These are phyloP conservation scores for Carterocephalus palaemon DNA, from an alignment of 2,888 invertebrate genomes.

Conservation along the genomic window DNA sequence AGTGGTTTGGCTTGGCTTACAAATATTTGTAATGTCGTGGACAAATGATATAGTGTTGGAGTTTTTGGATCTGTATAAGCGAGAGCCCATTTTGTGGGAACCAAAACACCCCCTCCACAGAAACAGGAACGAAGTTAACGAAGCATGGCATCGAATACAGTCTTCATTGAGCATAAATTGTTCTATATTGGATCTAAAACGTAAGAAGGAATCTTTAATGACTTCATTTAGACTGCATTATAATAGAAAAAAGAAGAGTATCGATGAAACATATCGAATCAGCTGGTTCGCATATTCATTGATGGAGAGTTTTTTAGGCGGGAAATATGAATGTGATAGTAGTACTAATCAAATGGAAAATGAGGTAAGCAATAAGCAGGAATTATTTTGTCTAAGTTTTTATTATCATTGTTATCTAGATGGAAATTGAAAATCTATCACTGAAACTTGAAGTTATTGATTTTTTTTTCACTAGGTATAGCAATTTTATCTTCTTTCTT, in stretches of 20 bases:
- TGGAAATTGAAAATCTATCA: no score
- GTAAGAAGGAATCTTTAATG: conserved; percentile 71
- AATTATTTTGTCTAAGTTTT: no score
- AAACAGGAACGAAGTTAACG: conserved; percentile 55
- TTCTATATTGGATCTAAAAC: conserved; percentile 59
- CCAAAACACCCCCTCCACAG: conserved; percentile 58
- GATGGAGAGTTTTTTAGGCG: conserved; percentile 69
- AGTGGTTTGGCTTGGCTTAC: conserved; percentile 19
- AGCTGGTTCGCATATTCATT: conserved; percentile 65
- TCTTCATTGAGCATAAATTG: conserved; percentile 48
- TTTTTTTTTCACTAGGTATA: no score
- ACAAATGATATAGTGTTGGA: conserved; percentile 58
- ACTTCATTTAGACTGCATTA: conserved; percentile 61
- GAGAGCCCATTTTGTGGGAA: conserved; percentile 64
- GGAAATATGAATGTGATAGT: conserved; percentile 61
- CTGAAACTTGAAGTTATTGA: no score
- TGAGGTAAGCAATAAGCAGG: conserved; percentile 48
- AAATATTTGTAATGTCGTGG: conserved; percentile 52
- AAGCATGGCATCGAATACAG: conserved; percentile 66
- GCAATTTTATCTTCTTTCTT: no score
- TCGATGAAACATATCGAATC: conserved; percentile 45
- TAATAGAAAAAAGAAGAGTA: conserved; percentile 50
- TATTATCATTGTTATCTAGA: no score
- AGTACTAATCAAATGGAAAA: conserved; percentile 53
- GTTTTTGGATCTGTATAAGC: conserved; percentile 62